Evolutionary conservation across 1,140 invertebrate species (phyloP).

Genomic region (Idris sp.): DNA sequence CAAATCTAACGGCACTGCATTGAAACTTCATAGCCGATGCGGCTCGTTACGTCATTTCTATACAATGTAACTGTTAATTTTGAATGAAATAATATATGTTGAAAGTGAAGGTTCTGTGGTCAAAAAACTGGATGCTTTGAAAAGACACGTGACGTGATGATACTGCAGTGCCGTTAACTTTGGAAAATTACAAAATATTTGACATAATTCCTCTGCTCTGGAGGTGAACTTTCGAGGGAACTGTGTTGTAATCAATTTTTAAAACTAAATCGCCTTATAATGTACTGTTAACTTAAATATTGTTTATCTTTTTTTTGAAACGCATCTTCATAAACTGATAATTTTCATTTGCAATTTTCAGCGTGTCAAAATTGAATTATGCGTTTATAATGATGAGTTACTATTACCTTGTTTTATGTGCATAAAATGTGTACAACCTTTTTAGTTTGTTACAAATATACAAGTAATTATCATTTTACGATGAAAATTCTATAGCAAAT

Average conservation of each 20-base stretch:
- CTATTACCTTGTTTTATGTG: no score
- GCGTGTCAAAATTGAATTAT: no score
- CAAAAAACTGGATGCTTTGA: conserved; percentile 13
- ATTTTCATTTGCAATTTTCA: no score
- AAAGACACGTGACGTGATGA: conserved; percentile 13
- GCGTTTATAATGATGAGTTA: no score
- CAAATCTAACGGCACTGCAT: conserved; percentile 36
- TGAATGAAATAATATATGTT: conserved; percentile 40
- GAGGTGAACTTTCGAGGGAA: conserved; percentile 16
- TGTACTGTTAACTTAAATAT: conserved; percentile 12
- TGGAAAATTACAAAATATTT: conserved; percentile 19
- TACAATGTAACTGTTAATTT: conserved; percentile 47
- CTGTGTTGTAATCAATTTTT: background rate
- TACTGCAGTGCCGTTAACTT: conserved; percentile 20
- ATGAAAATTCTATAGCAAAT: no score
- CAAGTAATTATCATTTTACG: no score
- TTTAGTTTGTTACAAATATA: no score
- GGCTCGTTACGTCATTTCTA: conserved; percentile 28
- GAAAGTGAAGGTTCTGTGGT: conserved; percentile 37
- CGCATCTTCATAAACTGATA: no score
- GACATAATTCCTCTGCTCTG: conserved; percentile 5
- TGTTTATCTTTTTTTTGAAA: no score
- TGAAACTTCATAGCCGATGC: conserved; percentile 25
- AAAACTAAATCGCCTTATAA: background rate
- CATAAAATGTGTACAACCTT: no score